These are phyloP conservation scores for Melieria picta DNA, from an alignment of 2,888 invertebrate genomes.

Conservation along the genomic window DNA sequence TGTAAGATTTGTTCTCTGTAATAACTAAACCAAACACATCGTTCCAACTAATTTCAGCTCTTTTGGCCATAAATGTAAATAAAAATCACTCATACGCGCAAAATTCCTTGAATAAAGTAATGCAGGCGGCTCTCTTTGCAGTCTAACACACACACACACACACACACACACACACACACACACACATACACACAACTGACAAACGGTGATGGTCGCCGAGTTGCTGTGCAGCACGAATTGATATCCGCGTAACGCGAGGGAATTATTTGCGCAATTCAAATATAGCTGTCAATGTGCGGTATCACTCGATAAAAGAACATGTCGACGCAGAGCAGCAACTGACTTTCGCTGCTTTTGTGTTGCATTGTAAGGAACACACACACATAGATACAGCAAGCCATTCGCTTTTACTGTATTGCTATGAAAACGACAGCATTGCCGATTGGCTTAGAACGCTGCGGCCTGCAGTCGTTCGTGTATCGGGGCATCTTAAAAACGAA, in stretches of 20 bases:
- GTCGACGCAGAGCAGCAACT: background rate
- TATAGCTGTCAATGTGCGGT: background rate
- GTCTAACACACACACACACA: no score
- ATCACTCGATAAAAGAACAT: background rate
- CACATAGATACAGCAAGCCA: background rate
- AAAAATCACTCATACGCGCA: no score
- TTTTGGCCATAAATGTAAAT: no score
- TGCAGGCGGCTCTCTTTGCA: no score
- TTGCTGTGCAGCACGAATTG: background rate
- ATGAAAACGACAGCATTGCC: background rate
- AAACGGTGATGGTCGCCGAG: no score
- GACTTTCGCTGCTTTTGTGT: background rate
- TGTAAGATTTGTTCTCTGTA: no score
- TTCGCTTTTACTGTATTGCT: background rate
- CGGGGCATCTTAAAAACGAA: conserved; percentile 48
- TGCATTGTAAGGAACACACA: background rate
- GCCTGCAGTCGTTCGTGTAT: background rate
- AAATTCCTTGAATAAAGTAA: no score
- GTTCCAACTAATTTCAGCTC: no score
- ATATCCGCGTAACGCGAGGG: background rate
- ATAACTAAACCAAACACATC: no score
- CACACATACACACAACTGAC: no score
- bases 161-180: no score
- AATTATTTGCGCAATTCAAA: background rate
- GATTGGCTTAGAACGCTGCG: background rate